Percentiles rank a stretch among this genome's conserved stretches.
Conservation (phyloP, 2,113 vertebrate genomes). For the Microtus montanus region DNA sequence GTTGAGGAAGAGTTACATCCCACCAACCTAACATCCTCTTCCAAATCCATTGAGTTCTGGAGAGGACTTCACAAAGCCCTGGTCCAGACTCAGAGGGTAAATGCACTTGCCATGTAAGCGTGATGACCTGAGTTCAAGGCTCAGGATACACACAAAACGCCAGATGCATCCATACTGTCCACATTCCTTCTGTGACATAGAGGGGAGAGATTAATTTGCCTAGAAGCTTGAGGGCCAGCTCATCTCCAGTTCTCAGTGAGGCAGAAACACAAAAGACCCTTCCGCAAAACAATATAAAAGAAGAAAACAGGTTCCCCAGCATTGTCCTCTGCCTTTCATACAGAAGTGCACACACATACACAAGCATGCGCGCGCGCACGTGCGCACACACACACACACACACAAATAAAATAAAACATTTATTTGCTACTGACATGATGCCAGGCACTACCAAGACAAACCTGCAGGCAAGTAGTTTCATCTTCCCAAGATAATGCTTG, state of each 20-base stretch:
- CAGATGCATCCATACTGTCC: background rate
- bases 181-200: background rate
- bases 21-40: background rate
- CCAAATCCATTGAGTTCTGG: background rate
- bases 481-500: background rate
- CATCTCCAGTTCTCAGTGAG: background rate
- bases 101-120: background rate
- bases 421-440: background rate
- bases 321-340: background rate
- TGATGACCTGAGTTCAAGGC: background rate
- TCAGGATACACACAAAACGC: background rate
- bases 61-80: background rate
- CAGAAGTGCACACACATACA: too few species aligned
- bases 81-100: background rate
- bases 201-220: background rate
- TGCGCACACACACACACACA: background rate
- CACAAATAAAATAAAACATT: background rate
- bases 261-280: background rate
- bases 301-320: background rate
- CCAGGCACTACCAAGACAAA: background rate
- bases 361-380: rapidly evolving
- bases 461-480: background rate
- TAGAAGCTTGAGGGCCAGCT: background rate
- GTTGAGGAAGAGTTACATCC: background rate
- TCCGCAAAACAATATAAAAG: background rate